Percentiles rank a stretch among this genome's conserved stretches.
phyloP scores from a whole-genome alignment of 2,797 vertebrate genomes.

The Cryptoblepharus egeriae region DNA sequence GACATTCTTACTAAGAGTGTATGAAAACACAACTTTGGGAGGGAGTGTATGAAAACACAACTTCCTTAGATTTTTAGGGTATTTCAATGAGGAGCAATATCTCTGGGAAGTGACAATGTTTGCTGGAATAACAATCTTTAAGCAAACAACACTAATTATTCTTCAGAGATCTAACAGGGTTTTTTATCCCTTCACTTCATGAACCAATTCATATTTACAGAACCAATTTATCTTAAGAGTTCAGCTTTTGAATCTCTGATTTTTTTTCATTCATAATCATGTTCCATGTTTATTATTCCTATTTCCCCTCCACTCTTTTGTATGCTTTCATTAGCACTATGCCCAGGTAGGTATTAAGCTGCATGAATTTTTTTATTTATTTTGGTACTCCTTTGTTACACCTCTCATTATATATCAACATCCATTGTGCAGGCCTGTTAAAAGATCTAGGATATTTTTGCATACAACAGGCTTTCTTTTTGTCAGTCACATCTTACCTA shows the following conservation, averaged over 20 bases:
- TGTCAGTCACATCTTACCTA: background rate
- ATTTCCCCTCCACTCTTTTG: conserved; percentile 63
- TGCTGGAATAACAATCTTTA: background rate
- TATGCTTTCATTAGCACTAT: conserved; percentile 81
- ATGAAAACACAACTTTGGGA: background rate
- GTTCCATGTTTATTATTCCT: conserved; percentile 70
- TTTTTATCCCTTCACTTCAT: background rate
- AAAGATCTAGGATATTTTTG: background rate
- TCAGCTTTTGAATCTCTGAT: conserved; percentile 47
- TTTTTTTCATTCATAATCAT: conserved; percentile 69
- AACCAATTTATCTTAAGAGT: conserved; percentile 31
- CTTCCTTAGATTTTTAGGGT: background rate
- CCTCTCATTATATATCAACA: conserved; percentile 55
- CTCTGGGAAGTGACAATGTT: conserved; percentile 24
- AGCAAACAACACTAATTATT: background rate
- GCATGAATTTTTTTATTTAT: conserved; percentile 65
- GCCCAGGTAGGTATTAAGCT: conserved; percentile 84
- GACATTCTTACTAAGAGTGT: background rate
- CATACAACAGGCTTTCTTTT: background rate
- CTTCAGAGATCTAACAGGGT: background rate
- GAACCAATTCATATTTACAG: conserved; percentile 11
- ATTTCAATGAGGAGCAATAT: background rate
- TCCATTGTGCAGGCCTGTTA: conserved; percentile 53
- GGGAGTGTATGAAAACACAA: background rate
- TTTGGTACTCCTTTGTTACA: conserved; percentile 38